Evolutionary conservation across 2,888 invertebrate species (phyloP).

Genomic region (Iphiclides podalirius): DNA sequence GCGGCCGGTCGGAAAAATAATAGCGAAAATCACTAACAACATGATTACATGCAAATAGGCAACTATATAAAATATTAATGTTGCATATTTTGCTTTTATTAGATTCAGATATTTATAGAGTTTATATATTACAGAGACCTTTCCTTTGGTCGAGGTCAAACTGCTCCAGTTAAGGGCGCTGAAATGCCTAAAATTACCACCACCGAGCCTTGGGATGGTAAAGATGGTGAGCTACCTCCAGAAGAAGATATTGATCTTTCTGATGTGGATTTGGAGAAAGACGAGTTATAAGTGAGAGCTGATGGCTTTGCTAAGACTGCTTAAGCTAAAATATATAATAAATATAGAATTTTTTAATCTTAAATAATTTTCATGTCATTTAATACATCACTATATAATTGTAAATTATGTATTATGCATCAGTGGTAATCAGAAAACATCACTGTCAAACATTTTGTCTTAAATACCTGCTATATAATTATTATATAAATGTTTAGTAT

Average conservation of each 20-base stretch:
- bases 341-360: not conserved
- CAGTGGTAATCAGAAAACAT: not conserved
- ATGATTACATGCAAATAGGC: too few species aligned
- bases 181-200: constrained; percentile 85
- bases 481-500: too few species aligned
- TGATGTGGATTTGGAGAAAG: constrained; percentile 91
- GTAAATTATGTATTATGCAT: not conserved
- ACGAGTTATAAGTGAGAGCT: constrained; percentile 81
- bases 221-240: constrained; percentile 91
- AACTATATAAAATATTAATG: too few species aligned
- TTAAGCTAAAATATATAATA: not conserved
- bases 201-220: constrained; percentile 94
- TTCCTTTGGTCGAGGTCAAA: constrained; percentile 95
- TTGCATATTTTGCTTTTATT: too few species aligned
- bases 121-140: constrained; percentile 89
- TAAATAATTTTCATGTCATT: not conserved
- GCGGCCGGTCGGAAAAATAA: too few species aligned
- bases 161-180: constrained; percentile 91
- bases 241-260: constrained; percentile 96
- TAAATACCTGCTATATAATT: too few species aligned
- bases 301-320: constrained; percentile 15
- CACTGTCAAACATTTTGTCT: too few species aligned
- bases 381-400: not conserved
- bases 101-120: too few species aligned
- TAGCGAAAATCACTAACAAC: too few species aligned